Percentiles rank a stretch among this genome's conserved stretches.
phyloP scores from a whole-genome alignment of 1,140 invertebrate species.

The Cardiocondyla obscurior region DNA sequence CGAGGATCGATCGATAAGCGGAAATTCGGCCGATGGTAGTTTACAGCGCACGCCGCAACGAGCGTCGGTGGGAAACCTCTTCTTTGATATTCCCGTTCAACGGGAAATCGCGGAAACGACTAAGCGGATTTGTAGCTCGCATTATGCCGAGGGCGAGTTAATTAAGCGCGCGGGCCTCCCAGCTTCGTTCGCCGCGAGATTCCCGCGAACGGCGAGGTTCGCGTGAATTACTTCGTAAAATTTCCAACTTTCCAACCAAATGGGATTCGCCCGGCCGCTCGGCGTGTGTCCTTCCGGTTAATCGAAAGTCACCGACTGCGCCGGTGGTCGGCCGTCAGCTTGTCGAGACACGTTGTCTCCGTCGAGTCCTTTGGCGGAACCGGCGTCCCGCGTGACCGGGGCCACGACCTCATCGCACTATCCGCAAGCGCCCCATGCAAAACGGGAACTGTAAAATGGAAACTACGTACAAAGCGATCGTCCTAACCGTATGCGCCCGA shows the following conservation, averaged over 20 bases:
- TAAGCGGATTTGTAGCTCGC: neutral
- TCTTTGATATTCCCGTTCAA: neutral
- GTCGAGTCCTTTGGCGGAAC: neutral
- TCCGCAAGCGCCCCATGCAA: neutral
- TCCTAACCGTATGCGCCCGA: neutral
- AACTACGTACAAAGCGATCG: constrained; percentile 15
- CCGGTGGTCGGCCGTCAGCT: neutral
- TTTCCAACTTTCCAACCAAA: neutral
- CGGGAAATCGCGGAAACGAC: neutral
- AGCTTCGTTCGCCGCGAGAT: neutral
- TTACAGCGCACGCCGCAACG: neutral
- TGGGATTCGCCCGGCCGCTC: neutral
- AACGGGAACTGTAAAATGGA: too few species aligned
- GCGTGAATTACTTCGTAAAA: neutral
- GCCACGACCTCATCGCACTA: neutral
- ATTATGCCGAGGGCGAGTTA: neutral
- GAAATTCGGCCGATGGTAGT: neutral
- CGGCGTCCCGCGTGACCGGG: neutral
- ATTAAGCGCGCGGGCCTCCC: neutral
- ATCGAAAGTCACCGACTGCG: neutral
- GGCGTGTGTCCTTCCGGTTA: neutral
- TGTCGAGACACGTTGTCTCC: neutral
- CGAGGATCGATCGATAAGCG: neutral
- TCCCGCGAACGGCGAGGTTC: neutral
- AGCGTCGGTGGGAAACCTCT: neutral